Evolutionary conservation across 2,888 invertebrate species (phyloP).

Genomic region (Gandaritis pyraliata): DNA sequence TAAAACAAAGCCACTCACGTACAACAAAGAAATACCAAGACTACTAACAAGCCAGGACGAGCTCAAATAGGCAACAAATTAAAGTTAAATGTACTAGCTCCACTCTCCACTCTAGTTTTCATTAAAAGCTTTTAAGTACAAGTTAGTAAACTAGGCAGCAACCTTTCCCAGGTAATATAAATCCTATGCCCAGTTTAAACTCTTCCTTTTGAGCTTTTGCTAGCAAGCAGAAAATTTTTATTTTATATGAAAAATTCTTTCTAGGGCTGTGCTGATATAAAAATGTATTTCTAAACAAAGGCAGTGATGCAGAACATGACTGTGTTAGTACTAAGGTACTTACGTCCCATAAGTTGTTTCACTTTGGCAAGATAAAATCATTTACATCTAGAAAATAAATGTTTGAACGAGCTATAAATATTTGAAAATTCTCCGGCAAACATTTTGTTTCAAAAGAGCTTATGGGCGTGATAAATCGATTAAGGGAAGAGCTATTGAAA

Average conservation of each 20-base stretch:
- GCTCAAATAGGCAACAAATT: constrained; percentile 26
- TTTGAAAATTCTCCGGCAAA: no score
- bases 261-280: constrained; percentile 22
- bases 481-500: no score
- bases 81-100: constrained; percentile 22
- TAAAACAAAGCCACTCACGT: not conserved
- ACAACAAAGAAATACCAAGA: constrained; percentile 12
- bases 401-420: no score
- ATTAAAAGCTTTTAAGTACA: constrained; percentile 34
- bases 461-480: no score
- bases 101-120: constrained; percentile 31
- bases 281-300: constrained; percentile 29
- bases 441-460: no score
- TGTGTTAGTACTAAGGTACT: not conserved
- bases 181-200: constrained; percentile 34
- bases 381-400: no score
- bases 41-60: constrained; percentile 13
- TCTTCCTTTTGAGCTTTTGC: constrained; percentile 35
- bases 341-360: no score
- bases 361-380: not conserved
- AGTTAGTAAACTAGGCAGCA: constrained; percentile 30
- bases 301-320: constrained; percentile 7
- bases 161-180: constrained; percentile 33
- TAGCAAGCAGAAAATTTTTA: constrained; percentile 29
- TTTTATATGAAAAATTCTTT: constrained; percentile 37